Evolutionary conservation across 2,888 invertebrate species (phyloP), one percentile per base, ranked within the genome.

Genomic region (Diarsia dahlii): DNA sequence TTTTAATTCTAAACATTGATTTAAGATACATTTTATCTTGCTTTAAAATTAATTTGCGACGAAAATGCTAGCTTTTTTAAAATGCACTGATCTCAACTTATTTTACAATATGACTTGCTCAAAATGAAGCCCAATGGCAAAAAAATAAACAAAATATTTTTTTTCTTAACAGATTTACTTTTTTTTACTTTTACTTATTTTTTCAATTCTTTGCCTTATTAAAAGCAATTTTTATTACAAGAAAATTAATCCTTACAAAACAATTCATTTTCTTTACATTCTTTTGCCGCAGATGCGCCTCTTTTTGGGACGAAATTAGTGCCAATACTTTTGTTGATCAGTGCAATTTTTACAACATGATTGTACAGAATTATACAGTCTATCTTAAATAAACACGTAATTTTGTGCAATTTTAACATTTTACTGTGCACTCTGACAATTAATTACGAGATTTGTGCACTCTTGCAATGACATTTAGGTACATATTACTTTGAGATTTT

Each of bases 371-470:
- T 15, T 45, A 54, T n/a, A 63, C 18, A 63, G 13, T 60, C 10
- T 46, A 45, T 15, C 18, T 18, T 68, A 66, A 48, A 20, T 34
- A 10, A 64, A 64, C 28, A 62, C 48, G 50, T 45, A 1, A 45
- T 54, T 62, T 54, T 73, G 79, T 72, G 79, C 73, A 78, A n/a
- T 3, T 62, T 39, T 34, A 3, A 68, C 39, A 62, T 48, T 63
- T 68, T n/a, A 18, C 10, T 54, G 76, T 76, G 71, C 76, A 71
- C 0, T 48, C 10, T 76, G 50, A 1, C 58, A 52, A 28, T 23
- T 64, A 28, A 58, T 58, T 58, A 58, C 23, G 28, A 58, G 15
- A 58, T 28, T 58, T 58, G 58, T 58, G 58, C 60, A 60, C 9
- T 34, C 18, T 34, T 34, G 60, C 60, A 62, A 28, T 80, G 15